Conservation (phyloP, 2,888 invertebrate genomes). For the Heteropelma amictum region DNA sequence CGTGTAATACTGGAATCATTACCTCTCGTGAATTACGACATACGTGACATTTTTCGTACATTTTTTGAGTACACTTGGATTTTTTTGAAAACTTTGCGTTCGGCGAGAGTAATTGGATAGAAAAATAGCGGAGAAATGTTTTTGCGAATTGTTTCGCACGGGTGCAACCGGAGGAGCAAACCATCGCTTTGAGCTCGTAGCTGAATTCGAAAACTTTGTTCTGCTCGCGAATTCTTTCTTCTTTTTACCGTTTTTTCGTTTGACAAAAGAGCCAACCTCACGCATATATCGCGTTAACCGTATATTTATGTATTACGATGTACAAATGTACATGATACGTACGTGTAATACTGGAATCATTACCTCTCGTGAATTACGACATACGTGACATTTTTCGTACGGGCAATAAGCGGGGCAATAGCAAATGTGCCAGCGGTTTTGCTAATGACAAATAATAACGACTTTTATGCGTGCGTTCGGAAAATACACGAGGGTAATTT, state of each 20-base stretch:
- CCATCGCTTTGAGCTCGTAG: slow-evolving; percentile 18
- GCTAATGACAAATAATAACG: slow-evolving; percentile 56
- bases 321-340: not conserved
- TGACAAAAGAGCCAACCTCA: too few species aligned
- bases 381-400: slow-evolving; percentile 16
- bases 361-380: slow-evolving; percentile 22
- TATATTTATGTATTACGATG: too few species aligned
- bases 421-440: slow-evolving; percentile 15
- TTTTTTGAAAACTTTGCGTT: too few species aligned
- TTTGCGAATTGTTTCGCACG: slow-evolving; percentile 34
- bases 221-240: too few species aligned
- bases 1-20: slow-evolving; percentile 42
- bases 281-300: too few species aligned
- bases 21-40: slow-evolving; percentile 20
- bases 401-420: slow-evolving; percentile 9
- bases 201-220: slow-evolving; percentile 3
- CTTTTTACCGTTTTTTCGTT: too few species aligned
- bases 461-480: slow-evolving; percentile 50
- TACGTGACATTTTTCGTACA: slow-evolving; percentile 15
- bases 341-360: slow-evolving; percentile 40
- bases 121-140: slow-evolving; percentile 10
- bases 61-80: too few species aligned
- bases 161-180: slow-evolving; percentile 42
- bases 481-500: slow-evolving; percentile 47
- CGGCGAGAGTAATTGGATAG: too few species aligned